Evolutionary conservation across 2,888 invertebrate species (phyloP).

Genomic region (Tetragonisca angustula): DNA sequence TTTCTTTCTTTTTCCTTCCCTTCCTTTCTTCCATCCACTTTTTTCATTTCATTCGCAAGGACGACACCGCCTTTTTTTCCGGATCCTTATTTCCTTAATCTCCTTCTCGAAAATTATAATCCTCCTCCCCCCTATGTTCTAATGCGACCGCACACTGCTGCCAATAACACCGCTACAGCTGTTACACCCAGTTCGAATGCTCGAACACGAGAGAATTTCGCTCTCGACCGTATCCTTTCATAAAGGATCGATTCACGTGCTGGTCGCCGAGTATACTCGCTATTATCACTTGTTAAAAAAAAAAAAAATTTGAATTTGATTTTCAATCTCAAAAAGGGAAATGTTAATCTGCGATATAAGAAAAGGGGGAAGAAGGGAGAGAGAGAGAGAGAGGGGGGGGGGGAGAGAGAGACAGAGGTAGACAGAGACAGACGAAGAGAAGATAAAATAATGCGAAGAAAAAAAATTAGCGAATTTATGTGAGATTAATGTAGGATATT

Average conservation of each 20-base stretch:
- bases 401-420: neutral
- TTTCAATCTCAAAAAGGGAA: neutral
- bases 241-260: conserved; percentile 34
- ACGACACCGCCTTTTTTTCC: conserved; percentile 30
- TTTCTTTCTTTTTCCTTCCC: conserved; percentile 54
- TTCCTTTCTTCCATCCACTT: neutral
- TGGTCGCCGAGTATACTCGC: neutral
- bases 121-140: conserved; percentile 44
- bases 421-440: neutral
- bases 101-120: conserved; percentile 53
- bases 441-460: conserved; percentile 22
- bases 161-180: conserved; percentile 65
- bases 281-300: neutral
- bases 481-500: conserved; percentile 13
- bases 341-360: neutral
- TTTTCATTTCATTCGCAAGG: conserved; percentile 38
- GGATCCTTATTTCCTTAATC: conserved; percentile 57
- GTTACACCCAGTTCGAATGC: conserved; percentile 59
- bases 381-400: neutral
- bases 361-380: neutral
- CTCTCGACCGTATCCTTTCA: conserved; percentile 61
- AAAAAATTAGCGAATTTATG: conserved; percentile 6
- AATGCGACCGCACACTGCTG: conserved; percentile 67
- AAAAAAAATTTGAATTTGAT: neutral
- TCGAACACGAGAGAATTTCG: conserved; percentile 42